phyloP scores from a whole-genome alignment of 2,797 vertebrate species.

The Anabacerthia variegaticeps region DNA sequence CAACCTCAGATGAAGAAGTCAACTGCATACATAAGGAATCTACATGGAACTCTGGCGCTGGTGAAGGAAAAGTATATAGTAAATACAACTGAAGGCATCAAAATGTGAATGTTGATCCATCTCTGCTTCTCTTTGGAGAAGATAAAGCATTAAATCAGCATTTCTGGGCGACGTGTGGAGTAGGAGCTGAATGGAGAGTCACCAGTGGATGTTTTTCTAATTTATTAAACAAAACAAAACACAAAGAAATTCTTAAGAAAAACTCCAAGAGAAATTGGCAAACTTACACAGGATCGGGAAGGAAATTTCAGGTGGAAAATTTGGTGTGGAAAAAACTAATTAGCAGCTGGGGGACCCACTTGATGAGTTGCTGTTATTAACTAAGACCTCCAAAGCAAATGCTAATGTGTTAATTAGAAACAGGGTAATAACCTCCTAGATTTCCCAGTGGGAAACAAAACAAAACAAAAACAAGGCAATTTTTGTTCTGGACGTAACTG shows the following conservation, averaged over 20 bases:
- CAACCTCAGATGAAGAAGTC: neutral
- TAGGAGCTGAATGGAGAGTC: neutral
- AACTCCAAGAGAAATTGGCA: neutral
- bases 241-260: neutral
- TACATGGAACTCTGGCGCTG: neutral
- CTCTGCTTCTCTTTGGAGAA: neutral
- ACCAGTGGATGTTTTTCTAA: neutral
- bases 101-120: neutral
- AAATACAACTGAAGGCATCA: neutral
- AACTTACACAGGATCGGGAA: neutral
- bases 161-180: neutral
- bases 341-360: slow-evolving; percentile 3
- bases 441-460: slow-evolving; percentile 37
- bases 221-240: neutral
- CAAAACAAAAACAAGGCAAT: neutral
- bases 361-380: slow-evolving; percentile 47
- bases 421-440: slow-evolving; percentile 34
- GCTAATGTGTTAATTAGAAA: slow-evolving; percentile 61
- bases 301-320: slow-evolving; percentile 19
- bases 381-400: slow-evolving; percentile 50
- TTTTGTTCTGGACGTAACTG: neutral
- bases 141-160: neutral
- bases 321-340: slow-evolving; percentile 1
- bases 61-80: neutral
- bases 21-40: neutral